phyloP scores from a whole-genome alignment of 2,797 vertebrate species.

The Cyclopterus lumpus region DNA sequence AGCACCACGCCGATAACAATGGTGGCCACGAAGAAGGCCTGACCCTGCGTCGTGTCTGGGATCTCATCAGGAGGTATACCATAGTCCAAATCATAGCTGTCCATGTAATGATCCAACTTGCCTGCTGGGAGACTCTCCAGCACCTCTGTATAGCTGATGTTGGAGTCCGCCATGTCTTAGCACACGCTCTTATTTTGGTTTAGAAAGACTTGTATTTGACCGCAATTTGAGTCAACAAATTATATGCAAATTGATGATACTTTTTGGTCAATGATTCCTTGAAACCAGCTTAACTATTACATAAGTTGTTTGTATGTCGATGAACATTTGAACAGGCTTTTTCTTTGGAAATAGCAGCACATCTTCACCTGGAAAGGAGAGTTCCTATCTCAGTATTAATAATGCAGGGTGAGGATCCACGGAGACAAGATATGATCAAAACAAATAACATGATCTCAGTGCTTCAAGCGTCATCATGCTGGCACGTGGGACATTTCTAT shows the following conservation, averaged over 20 bases:
- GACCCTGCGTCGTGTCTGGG: conserved; percentile 91
- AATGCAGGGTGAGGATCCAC: conserved; percentile 15
- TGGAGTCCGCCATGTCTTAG: conserved; percentile 77
- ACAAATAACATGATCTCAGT: conserved; percentile 14
- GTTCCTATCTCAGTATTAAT: conserved; percentile 36
- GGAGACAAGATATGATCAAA: conserved; percentile 19
- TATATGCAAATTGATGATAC: neutral
- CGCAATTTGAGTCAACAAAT: conserved; percentile 6
- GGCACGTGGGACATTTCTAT: conserved; percentile 34
- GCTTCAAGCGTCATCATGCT: neutral
- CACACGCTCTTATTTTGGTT: conserved; percentile 1
- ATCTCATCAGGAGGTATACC: conserved; percentile 88
- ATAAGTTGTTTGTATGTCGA: neutral
- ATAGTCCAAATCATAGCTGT: conserved; percentile 87
- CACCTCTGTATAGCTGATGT: conserved; percentile 65
- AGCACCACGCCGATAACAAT: conserved; percentile 91
- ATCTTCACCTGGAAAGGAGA: conserved; percentile 68
- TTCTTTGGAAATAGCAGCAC: conserved; percentile 24
- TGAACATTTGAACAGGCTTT: conserved; percentile 10
- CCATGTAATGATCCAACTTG: conserved; percentile 75
- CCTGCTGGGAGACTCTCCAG: conserved; percentile 30
- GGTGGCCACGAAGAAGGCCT: conserved; percentile 91
- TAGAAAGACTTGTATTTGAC: neutral
- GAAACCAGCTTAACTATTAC: neutral
- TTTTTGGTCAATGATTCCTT: neutral